Conservation (phyloP, 2,888 invertebrate genomes). For the Microctonus brassicae region DNA sequence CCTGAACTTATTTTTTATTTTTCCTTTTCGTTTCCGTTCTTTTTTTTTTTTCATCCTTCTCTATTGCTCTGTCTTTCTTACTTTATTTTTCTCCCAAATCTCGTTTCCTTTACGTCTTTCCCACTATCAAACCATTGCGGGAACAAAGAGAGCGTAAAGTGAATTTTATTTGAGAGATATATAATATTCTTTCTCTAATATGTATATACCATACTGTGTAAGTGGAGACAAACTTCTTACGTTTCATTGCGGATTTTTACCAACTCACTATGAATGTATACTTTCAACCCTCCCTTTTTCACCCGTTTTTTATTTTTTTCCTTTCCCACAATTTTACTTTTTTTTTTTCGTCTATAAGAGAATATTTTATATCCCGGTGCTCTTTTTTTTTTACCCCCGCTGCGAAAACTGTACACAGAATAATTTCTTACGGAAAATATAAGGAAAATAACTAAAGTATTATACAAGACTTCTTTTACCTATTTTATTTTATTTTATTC, state of each 20-base stretch:
- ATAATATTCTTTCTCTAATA: conserved; percentile 1
- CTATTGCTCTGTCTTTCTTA: not conserved
- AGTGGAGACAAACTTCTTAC: conserved; percentile 52
- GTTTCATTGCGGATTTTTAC: conserved; percentile 63
- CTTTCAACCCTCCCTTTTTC: conserved; percentile 30
- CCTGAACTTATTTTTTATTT: not conserved
- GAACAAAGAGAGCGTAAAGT: conserved; percentile 21
- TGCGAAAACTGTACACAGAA: not conserved
- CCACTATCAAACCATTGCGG: not conserved
- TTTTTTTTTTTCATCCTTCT: not conserved
- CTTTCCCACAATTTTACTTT: conserved; percentile 7
- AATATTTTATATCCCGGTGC: not conserved
- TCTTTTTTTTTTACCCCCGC: not conserved
- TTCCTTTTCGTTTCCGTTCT: not conserved
- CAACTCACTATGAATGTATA: conserved; percentile 51
- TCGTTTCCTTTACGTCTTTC: not conserved
- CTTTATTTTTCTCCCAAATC: not conserved
- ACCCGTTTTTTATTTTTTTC: too few relatives aligned
- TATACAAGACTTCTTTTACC: not conserved
- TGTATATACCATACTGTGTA: conserved; percentile 1
- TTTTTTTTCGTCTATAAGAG: not conserved
- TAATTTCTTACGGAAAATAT: not conserved
- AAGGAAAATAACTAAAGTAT: not conserved
- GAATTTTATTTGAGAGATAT: conserved; percentile 20
- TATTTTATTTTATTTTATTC: not conserved